Base-by-base conservation (phyloP, 1,140 invertebrate genomes). In the Dreissena rostriformis region DNA sequence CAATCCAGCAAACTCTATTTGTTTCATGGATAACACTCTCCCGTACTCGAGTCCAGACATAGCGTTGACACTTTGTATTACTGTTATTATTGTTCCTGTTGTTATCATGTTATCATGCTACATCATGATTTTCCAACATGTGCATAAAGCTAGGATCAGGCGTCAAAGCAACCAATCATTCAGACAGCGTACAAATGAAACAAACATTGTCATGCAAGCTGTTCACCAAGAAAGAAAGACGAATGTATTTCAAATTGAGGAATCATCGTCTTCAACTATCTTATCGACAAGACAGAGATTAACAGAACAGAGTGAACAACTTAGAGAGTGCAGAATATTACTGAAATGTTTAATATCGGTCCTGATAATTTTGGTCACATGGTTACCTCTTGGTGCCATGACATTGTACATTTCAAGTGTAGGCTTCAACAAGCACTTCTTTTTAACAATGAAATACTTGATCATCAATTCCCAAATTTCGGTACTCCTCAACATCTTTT, bases 261-360 rank as follows among this genome's bases (percentile, higher is more conserved):
- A n/a, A n/a, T n/a, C n/a, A n/a, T n/a, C 39, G 24, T 19, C 17
- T 8, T 0, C 51, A 26, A 57, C 14, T 52, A 26, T 74, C 29
- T 24, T 28, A 57, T 57, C 8, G 24, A 10, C 11, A 57, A n/a
- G 15, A 22, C 24, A 4, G 10, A 26, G 15, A n/a, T 26, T 28
- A 67, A 8, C 12, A 1, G 65, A n/a, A 24, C 65, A 8, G 29
- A 29, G 14, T 15, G 29, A 15, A 8, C 0, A 24, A n/a, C 61
- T 14, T 0, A 66, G 75, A 26, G 75, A 77, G 63, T 24, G 63
- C 51, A 77, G 75, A 26, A 65, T 77, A 17, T 53, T 77, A 0
- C 14, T 52, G 0, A 77, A 77, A 26, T 63, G 75, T 22, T 7
- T 67, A 19, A 52, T 77, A 53, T 29, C 75, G 28, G 63, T 52